These are phyloP conservation scores for Lophotriccus pileatus DNA, from an alignment of 2,797 vertebrate species.

Conservation along the genomic window DNA sequence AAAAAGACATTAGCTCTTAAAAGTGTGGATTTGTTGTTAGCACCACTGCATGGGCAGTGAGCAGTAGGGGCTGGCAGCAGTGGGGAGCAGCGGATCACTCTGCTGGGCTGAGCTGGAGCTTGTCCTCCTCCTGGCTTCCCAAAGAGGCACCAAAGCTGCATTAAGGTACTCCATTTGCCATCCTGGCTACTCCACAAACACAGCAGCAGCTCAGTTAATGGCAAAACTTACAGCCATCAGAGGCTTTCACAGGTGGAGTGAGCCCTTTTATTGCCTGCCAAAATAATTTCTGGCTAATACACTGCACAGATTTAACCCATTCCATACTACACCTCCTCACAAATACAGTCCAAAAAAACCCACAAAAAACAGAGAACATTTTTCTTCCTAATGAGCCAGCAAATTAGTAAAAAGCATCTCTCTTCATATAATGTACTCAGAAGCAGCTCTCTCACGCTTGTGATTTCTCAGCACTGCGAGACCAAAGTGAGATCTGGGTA, in stretches of 20 bases:
- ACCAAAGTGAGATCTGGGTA: neutral
- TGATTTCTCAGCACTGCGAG: neutral
- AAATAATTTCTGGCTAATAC: neutral
- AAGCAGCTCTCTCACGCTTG: neutral
- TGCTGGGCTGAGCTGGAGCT: neutral
- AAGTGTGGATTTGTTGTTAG: neutral
- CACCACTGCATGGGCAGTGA: accelerated
- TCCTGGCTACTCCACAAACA: neutral
- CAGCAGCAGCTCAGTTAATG: neutral
- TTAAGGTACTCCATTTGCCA: neutral
- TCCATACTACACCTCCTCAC: neutral
- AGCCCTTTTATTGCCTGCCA: neutral
- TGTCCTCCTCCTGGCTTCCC: neutral
- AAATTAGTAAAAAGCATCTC: neutral
- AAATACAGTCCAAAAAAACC: neutral
- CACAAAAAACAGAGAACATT: neutral
- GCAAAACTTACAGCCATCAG: neutral
- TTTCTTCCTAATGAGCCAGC: neutral
- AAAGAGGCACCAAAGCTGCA: neutral
- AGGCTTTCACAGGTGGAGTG: neutral
- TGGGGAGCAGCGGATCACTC: accelerated
- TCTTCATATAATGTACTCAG: neutral
- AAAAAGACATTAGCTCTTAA: neutral
- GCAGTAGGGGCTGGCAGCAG: neutral
- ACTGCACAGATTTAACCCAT: neutral